Base-by-base conservation (phyloP, 2,113 vertebrate species). In the Gymnarchus niloticus region DNA sequence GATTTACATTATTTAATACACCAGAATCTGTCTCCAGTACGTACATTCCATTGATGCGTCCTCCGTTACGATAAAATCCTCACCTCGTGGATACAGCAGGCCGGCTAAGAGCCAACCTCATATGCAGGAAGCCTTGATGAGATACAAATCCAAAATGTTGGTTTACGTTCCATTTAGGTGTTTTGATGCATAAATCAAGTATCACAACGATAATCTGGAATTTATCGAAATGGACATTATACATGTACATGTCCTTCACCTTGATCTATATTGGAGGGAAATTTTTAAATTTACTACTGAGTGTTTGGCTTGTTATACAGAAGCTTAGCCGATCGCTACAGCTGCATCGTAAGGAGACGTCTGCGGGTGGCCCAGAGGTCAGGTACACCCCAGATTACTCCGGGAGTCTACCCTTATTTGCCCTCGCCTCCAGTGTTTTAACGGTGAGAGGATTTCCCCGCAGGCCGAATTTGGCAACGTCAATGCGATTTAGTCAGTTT, bases 231-330 rank as follows among this genome's bases (percentile, higher is more conserved):
- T 87, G 48, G 84, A 89, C 86, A 69, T 56, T 87, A 37, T 69
- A 37, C 28, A 37, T 25, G n/a, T 33, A 65, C 19, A 87, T 83
- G 19, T 81, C 77, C 85, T 2, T 14, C 85, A 85, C 92, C 92
- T 92, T 93, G 92, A 91, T 92, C 77, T 54, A 41, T 0, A 25
- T 21, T 54, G 33, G 33, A 76, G 25, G 41, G 65, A 73, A 73
- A 73, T 73, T 28, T 33, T 69, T 69, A 33, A 37, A 14, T 14
- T 69, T 4, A 17, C 25, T 69, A 69, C 28, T 37, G 61, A 69
- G 61, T 69, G 28, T 17, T 69, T 25, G 28, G 61, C 12, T 51
- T 1, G 21, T 80, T 8, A 4, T 48, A n/a, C 56, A 57, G 23
- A 57, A 49, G 49, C 25, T 44, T 81, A 23, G 0, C 7, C 21